phyloP scores from a whole-genome alignment of 2,113 vertebrate species.

The Baryphthengus martii region DNA sequence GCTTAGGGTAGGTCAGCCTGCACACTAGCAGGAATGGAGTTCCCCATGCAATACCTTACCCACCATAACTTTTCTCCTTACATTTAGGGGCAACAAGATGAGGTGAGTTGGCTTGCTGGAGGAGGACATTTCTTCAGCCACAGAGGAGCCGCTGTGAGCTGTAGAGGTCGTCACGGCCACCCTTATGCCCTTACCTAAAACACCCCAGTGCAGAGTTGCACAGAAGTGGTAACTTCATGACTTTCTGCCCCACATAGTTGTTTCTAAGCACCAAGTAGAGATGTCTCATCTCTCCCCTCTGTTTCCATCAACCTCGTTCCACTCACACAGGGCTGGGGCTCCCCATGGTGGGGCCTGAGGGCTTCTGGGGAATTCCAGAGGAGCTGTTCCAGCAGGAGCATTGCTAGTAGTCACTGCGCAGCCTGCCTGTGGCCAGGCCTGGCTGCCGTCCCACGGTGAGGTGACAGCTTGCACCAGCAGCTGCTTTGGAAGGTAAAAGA shows the following conservation, averaged over 20 bases:
- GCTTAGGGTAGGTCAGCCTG: background rate
- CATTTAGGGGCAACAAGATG: background rate
- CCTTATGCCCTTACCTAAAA: background rate
- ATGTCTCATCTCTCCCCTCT: background rate
- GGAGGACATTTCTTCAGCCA: background rate
- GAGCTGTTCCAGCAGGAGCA: background rate
- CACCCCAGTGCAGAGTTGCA: background rate
- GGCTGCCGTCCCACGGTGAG: background rate
- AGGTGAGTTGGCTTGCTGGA: background rate
- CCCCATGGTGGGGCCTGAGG: fast-evolving
- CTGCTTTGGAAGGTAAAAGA: background rate
- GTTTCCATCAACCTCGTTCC: too few relatives aligned
- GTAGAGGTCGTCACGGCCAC: background rate
- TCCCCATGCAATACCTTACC: background rate
- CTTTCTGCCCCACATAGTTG: too few relatives aligned
- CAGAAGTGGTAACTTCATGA: too few relatives aligned
- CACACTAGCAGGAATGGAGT: fast-evolving
- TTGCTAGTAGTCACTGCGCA: background rate
- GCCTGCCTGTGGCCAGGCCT: too few relatives aligned
- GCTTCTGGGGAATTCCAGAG: background rate
- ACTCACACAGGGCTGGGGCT: background rate
- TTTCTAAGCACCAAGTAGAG: background rate
- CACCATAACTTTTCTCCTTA: background rate
- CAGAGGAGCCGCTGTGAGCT: too few relatives aligned
- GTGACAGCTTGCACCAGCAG: background rate